These are phyloP conservation scores for Heliconius congener DNA, from an alignment of 1,140 invertebrate genomes.

Conservation along the genomic window DNA sequence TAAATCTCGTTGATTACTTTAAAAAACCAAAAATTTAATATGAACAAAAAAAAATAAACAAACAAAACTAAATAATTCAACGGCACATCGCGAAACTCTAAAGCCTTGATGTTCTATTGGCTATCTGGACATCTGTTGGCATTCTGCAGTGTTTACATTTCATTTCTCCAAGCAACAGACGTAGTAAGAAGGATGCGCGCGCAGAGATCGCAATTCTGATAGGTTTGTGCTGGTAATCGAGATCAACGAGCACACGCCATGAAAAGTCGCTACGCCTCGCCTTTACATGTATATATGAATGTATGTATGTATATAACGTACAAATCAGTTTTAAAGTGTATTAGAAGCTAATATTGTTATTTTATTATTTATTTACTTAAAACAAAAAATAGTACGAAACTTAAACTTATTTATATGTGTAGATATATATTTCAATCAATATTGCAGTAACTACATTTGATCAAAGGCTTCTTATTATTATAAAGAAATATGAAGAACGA, in stretches of 20 bases:
- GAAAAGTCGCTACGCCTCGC: conserved; percentile 32
- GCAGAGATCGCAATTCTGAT: conserved; percentile 69
- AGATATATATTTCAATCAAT: too few species aligned
- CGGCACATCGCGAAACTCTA: conserved; percentile 25
- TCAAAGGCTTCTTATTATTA: too few species aligned
- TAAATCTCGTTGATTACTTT: too few species aligned
- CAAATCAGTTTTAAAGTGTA: not conserved
- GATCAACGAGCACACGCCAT: conserved; percentile 52
- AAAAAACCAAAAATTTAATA: too few species aligned
- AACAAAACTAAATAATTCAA: not conserved
- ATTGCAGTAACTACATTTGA: too few species aligned
- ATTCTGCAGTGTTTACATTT: conserved; percentile 74
- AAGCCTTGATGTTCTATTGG: conserved; percentile 55
- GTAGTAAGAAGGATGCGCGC: conserved; percentile 60
- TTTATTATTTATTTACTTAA: too few species aligned
- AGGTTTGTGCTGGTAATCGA: conserved; percentile 68
- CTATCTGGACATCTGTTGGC: conserved; percentile 77
- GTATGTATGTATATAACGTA: conserved; percentile 3
- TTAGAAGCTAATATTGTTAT: too few species aligned
- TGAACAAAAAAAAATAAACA: not conserved
- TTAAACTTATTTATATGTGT: too few species aligned
- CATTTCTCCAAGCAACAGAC: conserved; percentile 74
- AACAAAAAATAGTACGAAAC: too few species aligned
- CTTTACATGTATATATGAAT: not conserved
- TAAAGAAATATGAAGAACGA: too few species aligned